Evolutionary conservation across 2,888 invertebrate genomes (phyloP).

Genomic region (Crioceris asparagi): DNA sequence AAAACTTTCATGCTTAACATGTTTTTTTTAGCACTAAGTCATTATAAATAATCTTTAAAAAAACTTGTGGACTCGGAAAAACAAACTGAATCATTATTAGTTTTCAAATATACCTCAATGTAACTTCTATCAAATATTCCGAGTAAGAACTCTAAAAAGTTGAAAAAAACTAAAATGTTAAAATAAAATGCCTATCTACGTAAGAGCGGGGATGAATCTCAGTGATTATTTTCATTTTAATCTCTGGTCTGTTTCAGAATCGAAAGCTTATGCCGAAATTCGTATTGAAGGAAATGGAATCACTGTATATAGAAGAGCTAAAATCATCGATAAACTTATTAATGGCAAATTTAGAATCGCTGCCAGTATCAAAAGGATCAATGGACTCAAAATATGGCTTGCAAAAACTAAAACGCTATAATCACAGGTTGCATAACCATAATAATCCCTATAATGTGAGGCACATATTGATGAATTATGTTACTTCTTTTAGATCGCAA

Average conservation of each 20-base stretch:
- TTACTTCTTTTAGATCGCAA: conserved; percentile 64
- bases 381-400: conserved; percentile 96
- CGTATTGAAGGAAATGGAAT: conserved; percentile 99
- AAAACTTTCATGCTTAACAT: no score
- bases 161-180: no score
- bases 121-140: no score
- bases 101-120: no score
- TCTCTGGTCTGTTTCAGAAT: conserved; percentile 58
- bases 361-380: conserved; percentile 96
- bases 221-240: no score
- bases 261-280: conserved; percentile 98
- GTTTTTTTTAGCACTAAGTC: no score
- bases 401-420: conserved; percentile 96
- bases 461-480: conserved; percentile 41
- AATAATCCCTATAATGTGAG: conserved; percentile 41
- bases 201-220: no score
- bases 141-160: no score
- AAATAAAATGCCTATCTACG: no score
- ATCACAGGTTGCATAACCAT: conserved; percentile 75
- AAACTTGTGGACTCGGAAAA: no score
- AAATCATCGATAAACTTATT: conserved; percentile 95
- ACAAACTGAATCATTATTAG: no score
- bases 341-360: conserved; percentile 97
- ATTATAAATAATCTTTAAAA: no score
- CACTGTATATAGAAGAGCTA: conserved; percentile 95